phyloP scores from a whole-genome alignment of 2,797 vertebrate genomes.

The Triplophysa bombifrons region DNA sequence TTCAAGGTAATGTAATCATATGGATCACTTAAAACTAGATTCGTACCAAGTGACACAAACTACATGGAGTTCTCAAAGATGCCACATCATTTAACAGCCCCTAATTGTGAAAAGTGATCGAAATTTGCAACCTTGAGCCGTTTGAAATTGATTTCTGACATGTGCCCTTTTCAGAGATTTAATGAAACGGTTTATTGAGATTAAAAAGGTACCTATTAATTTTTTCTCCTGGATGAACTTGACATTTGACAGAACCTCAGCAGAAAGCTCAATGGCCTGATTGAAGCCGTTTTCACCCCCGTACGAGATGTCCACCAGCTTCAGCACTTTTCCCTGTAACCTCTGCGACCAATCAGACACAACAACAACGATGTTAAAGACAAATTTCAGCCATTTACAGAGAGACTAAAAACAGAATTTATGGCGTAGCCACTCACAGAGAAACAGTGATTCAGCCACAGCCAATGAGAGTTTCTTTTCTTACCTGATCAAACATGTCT shows the following conservation, averaged over 20 bases:
- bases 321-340: constrained; percentile 98
- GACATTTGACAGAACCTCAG: constrained; percentile 98
- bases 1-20: background rate
- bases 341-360: constrained; percentile 70
- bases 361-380: constrained; percentile 11
- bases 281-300: constrained; percentile 99
- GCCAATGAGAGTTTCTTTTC: constrained; percentile 48
- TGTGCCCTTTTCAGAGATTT: background rate
- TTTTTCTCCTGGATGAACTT: constrained; percentile 99
- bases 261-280: constrained; percentile 98
- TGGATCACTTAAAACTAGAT: background rate
- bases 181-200: background rate
- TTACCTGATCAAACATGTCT: constrained; percentile 99
- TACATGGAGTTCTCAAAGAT: too few species aligned
- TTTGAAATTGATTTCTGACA: background rate
- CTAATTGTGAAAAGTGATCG: too few species aligned
- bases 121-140: too few species aligned
- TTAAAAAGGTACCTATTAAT: constrained; percentile 85
- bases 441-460: background rate
- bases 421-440: constrained; percentile 41
- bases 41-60: too few species aligned
- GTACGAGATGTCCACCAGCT: constrained; percentile 98
- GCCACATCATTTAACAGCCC: too few species aligned
- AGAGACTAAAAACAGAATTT: too few species aligned
- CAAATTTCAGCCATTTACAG: background rate